Evolutionary conservation across 2,888 invertebrate species (phyloP), one percentile per base, ranked within the genome.

Genomic region (Gisinianus flammeolus): DNA sequence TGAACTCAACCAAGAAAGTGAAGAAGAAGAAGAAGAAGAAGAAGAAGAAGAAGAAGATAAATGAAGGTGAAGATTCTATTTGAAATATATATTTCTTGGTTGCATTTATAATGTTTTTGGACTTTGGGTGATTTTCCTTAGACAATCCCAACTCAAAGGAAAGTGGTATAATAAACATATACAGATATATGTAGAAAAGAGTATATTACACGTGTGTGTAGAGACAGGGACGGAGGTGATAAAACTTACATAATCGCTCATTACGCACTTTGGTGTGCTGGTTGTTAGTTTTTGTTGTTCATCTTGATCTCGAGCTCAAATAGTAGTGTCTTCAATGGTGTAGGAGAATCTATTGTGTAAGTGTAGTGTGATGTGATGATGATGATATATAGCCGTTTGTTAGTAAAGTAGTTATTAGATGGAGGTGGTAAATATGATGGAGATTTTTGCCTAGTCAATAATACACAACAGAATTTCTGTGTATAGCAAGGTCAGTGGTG

Each of bases 401-500:
- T 24, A 24, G 35, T 62, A 22, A 44, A n/a, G 24, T 68, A 35
- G 44, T 26, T 44, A 44, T 44, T 68, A 68, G 8, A 16, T 35
- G 68, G 33, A 22, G 19, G n/a, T 19, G 19, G 44, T 44, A 12
- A 8, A 35, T 35, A 44, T 44, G 2, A 16, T 44, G 3, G 2
- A 44, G 44, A 2, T 19, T 16, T 44, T 44, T 4, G 22, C 24
- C n/a, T n/a, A n/a, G n/a, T n/a, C n/a, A n/a, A n/a, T n/a, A n/a
- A n/a, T n/a, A n/a, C n/a, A n/a, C n/a, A n/a, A n/a, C n/a, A n/a
- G n/a, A n/a, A n/a, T n/a, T n/a, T n/a, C n/a, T n/a, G n/a, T n/a
- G n/a, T 28, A 24, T 24, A 66, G 58, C 74, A 66, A 66, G 74
- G 66, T 74, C 66, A 74, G 44, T 44, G 64, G 8, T 22, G 54